Evolutionary conservation across 2,888 invertebrate genomes (phyloP), one percentile per base, ranked within the genome.

Genomic region (Dione vanillae): DNA sequence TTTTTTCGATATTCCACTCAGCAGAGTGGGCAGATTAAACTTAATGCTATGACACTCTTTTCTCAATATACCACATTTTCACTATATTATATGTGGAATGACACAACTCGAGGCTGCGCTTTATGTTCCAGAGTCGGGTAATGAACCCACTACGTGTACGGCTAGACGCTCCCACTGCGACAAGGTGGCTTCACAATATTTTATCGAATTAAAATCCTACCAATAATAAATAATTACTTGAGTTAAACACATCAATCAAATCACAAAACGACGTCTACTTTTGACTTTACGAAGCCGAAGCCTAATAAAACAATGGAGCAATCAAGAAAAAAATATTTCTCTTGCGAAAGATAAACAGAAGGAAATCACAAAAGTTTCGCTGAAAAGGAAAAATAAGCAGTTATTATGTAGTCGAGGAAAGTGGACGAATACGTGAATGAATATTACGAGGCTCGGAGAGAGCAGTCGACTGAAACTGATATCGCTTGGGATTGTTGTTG

Each of bases 281-380:
- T 59, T 37, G 58, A 40, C 35, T 51, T 61, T 12, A 45, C 27
- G 40, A 61, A 64, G 45, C 56, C 62, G 40, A 70, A 66, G 45
- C 62, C 62, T 16, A 62, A 61, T 67, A 56, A 70, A 58, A 72
- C 58, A 72, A 72, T 69, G 41, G 58, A 27, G 59, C 64, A 59
- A 64, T 70, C 58, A 64, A 51, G 45, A 67, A 66, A 58, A 58
- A 70, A 54, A 47, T 51, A 73, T 64, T 64, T 62, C 56, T 35
- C 54, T 70, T 70, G 52, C 54, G 52, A 47, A 68, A 61, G 45
- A 49, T 65, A 47, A 65, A 56, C 35, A 70, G 35, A 59, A 40
- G 37, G 49, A 70, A 65, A 67, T 51, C 61, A 65, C 49, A 54
- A 45, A 54, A 67, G 56, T 67, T 61, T 40, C 54, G 19, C 19